These are phyloP conservation scores for Euura lappo DNA, from an alignment of 1,140 invertebrate species.

Conservation along the genomic window DNA sequence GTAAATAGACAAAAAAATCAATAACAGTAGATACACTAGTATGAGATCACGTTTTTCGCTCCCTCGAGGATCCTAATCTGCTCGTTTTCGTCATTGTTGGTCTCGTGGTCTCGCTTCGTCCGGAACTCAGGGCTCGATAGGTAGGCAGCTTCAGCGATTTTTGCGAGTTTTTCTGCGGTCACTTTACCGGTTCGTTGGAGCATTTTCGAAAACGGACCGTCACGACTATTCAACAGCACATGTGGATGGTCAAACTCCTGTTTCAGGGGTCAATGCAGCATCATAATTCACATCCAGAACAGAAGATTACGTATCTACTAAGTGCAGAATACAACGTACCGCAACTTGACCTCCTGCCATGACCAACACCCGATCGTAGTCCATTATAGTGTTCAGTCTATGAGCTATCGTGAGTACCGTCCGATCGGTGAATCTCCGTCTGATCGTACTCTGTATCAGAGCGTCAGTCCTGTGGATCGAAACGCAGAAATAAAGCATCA, in stretches of 20 bases:
- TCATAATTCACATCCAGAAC: not conserved
- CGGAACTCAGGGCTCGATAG: too few relatives aligned
- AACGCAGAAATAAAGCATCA: not conserved
- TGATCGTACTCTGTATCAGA: conserved; percentile 64
- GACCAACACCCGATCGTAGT: conserved; percentile 65
- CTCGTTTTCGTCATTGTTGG: too few relatives aligned
- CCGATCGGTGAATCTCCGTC: conserved; percentile 63
- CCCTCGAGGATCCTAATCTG: too few relatives aligned
- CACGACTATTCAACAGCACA: conserved; percentile 64
- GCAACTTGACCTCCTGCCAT: conserved; percentile 60
- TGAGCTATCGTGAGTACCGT: conserved; percentile 76
- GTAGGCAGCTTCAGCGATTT: conserved; percentile 41
- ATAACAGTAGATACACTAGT: too few relatives aligned
- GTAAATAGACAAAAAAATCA: too few relatives aligned
- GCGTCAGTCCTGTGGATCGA: conserved; percentile 59
- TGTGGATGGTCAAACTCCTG: conserved; percentile 75
- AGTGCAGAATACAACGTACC: conserved; percentile 39
- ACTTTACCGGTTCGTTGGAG: conserved; percentile 62
- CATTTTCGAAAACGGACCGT: conserved; percentile 59
- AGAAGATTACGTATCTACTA: conserved; percentile 7
- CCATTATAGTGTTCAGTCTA: conserved; percentile 73
- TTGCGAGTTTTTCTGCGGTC: conserved; percentile 48
- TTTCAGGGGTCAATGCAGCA: not conserved
- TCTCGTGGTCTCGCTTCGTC: too few relatives aligned
- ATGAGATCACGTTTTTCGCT: too few relatives aligned